These are phyloP conservation scores for Turnix velox DNA, from an alignment of 2,113 vertebrate species.

Conservation along the genomic window DNA sequence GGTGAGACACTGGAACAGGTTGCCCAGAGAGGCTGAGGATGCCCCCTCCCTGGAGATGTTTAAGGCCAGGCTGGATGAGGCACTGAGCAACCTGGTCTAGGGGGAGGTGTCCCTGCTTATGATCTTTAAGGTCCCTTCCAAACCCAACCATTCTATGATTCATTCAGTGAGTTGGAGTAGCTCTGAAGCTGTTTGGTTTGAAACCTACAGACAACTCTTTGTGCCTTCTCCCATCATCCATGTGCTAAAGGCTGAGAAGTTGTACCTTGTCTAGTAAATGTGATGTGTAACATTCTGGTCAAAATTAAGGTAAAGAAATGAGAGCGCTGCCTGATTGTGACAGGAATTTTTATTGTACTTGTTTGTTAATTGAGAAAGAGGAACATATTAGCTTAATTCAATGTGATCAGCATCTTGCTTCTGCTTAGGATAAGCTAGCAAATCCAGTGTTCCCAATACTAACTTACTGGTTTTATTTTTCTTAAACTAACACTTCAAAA, in stretches of 20 bases:
- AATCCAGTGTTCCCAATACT: constrained; percentile 68
- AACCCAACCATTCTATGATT: too few relatives aligned
- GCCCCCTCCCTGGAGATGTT: too few relatives aligned
- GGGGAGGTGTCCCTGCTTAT: too few relatives aligned
- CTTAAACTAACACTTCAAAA: constrained; percentile 63
- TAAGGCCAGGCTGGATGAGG: too few relatives aligned
- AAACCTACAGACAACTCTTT: not conserved
- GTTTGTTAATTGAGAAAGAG: constrained; percentile 69
- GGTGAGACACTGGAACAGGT: too few relatives aligned
- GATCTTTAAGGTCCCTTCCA: too few relatives aligned
- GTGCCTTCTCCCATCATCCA: not conserved
- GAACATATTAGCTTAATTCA: constrained; percentile 68
- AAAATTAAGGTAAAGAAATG: constrained; percentile 53
- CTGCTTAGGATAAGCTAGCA: constrained; percentile 52
- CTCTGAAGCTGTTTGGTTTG: not conserved
- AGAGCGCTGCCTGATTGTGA: constrained; percentile 61
- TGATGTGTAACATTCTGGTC: not conserved
- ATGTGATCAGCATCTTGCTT: constrained; percentile 63
- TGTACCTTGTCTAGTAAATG: not conserved
- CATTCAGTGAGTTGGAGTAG: not conserved
- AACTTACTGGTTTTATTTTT: constrained; percentile 64
- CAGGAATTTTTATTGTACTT: constrained; percentile 75
- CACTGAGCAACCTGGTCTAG: too few relatives aligned
- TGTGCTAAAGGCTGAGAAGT: not conserved
- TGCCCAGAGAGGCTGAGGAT: too few relatives aligned